Evolutionary conservation across 2,797 vertebrate species (phyloP), one percentile per base, ranked within the genome.

Genomic region (Aselliscus stoliczkanus): DNA sequence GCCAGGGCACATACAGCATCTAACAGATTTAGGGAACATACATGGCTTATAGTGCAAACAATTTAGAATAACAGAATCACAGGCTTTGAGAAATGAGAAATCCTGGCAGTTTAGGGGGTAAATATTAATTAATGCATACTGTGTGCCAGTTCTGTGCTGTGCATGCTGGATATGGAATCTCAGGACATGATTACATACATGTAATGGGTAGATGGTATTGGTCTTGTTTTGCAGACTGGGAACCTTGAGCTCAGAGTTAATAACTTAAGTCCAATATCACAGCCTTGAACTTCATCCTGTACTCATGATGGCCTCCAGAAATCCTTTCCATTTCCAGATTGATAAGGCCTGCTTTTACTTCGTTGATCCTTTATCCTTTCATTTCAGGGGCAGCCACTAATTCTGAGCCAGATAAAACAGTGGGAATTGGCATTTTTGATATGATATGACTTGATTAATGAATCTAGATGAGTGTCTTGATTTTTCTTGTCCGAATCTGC

Each of bases 51-150:
- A 64, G 67, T 92, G 11, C 23, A 83, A 21, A 42, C 86, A 29
- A 80, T 62, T 88, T 85, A 82, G 58, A 80, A 67, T 9, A 47
- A 67, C 27, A 62, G 75, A 88, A 44, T 4, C 21, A 64, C 29
- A 65, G 42, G 11, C n/a, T 70, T 84, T 94, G 93, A 92, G 62
- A 79, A 83, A 42, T 88, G 70, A 82, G 62, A 79, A 82, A 82
- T 15, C 4, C 50, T 84, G 64, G 80, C 67, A 95, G 70, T 64
- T 12, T 60, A 50, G 50, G 37, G 64, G 31, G 14, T 77, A n/a
- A 73, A 8, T 12, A 4, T 42, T 60, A 70, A 56, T 82, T 65
- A 65, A 34, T 39, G n/a, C 1, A 15, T 7, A 1, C 2, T 80
- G 8, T 11, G 0, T 34, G 27, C 3, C 5, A 9, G 37, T 18